Evolutionary conservation across 1,140 invertebrate species (phyloP).

Genomic region (Panagrolaimus sp.): DNA sequence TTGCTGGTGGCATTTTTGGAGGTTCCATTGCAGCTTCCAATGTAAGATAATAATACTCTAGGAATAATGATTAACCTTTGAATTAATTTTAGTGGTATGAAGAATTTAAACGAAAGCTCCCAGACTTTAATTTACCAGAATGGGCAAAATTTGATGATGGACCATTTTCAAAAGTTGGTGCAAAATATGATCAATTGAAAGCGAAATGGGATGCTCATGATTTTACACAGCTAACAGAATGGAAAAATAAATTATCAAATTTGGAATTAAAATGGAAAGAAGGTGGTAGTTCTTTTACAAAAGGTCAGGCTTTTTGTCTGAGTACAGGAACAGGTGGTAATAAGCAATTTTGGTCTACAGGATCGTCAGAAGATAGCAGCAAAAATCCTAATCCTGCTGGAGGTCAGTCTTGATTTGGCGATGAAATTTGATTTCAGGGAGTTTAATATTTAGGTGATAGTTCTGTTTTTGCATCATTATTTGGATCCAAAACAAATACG

Average conservation of each 20-base stretch:
- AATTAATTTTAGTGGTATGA: constrained; percentile 76
- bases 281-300: constrained; percentile 22
- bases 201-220: constrained; percentile 33
- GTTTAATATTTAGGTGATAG: constrained; percentile 2
- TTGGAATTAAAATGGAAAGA: constrained; percentile 4
- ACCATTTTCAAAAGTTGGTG: constrained; percentile 28
- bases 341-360: constrained; percentile 1
- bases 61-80: too few species aligned
- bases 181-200: constrained; percentile 25
- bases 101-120: constrained; percentile 83
- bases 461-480: constrained; percentile 4
- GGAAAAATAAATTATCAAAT: constrained; percentile 10
- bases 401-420: neutral
- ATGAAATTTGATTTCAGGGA: neutral
- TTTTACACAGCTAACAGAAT: neutral
- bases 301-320: constrained; percentile 25
- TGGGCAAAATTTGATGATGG: constrained; percentile 55
- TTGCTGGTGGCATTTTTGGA: constrained; percentile 47
- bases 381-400: neutral
- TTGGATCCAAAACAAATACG: constrained; percentile 17
- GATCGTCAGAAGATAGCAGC: neutral
- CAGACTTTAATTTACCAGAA: constrained; percentile 68
- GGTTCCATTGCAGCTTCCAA: constrained; percentile 54
- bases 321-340: neutral
- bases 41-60: constrained; percentile 34